A percentile compares a stretch with the other conserved stretches of the same genome.
Evolutionary conservation across 2,113 vertebrate species (phyloP).

Genomic region (Campylomormyrus tamandua): DNA sequence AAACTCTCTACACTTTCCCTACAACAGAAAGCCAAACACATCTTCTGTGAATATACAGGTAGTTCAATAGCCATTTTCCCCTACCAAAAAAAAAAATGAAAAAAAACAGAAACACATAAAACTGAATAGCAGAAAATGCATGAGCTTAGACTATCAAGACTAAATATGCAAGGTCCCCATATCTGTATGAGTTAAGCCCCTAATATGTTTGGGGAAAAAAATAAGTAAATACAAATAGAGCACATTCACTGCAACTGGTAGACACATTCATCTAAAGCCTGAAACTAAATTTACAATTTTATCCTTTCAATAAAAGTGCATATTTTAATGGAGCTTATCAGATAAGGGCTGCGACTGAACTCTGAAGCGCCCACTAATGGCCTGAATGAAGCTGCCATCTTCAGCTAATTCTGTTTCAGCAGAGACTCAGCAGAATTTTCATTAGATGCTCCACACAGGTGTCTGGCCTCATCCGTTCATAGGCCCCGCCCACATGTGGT

Average conservation of each 20-base stretch:
- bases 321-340: background rate
- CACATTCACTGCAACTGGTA: background rate
- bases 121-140: background rate
- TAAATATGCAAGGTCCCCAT: background rate
- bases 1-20: constrained; percentile 98
- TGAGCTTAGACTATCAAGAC: background rate
- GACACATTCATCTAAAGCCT: background rate
- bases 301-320: background rate
- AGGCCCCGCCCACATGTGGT: background rate
- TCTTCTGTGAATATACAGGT: constrained; percentile 27
- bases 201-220: background rate
- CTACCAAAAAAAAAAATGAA: background rate
- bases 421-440: background rate
- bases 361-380: background rate
- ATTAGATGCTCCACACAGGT: background rate
- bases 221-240: background rate
- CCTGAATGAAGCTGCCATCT: background rate
- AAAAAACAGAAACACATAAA: background rate
- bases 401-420: background rate
- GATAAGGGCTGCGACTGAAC: background rate
- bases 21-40: constrained; percentile 51
- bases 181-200: background rate
- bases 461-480: background rate
- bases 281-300: background rate
- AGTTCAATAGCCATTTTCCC: background rate